Conservation (phyloP, 2,797 vertebrate species). For the Manis pentadactyla region DNA sequence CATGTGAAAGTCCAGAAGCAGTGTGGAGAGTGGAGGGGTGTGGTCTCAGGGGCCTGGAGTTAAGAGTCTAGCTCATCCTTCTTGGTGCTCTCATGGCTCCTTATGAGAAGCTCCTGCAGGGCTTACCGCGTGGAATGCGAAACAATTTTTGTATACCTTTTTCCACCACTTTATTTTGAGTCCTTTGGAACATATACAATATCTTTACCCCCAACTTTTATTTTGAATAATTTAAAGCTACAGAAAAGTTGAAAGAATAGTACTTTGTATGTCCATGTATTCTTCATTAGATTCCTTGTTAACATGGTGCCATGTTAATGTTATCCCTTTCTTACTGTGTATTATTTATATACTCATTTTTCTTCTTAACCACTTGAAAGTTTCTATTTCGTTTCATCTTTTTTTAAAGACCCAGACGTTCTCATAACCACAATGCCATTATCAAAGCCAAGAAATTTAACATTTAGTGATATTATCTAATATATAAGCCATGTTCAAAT, state of each 20-base stretch:
- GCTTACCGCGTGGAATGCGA: background rate
- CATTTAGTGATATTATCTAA: background rate
- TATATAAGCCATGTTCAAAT: background rate
- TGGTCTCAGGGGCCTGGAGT: background rate
- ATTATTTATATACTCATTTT: background rate
- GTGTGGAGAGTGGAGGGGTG: background rate
- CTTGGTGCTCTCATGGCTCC: background rate
- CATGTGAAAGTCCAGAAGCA: background rate
- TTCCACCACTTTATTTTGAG: background rate
- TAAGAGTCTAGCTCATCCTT: background rate
- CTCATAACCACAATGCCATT: background rate
- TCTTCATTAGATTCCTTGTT: background rate
- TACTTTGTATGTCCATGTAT: background rate
- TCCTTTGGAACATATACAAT: background rate
- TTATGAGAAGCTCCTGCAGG: background rate
- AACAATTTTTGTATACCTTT: background rate
- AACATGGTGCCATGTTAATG: background rate
- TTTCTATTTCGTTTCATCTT: too few species aligned
- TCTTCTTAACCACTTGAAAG: slow-evolving; percentile 12
- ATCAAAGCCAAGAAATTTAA: slow-evolving; percentile 7
- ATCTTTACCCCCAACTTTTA: background rate
- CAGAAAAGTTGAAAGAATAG: background rate
- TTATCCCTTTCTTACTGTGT: background rate
- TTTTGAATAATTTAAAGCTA: background rate
- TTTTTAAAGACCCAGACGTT: background rate